These are phyloP conservation scores for Eunapius fragilis DNA, from an alignment of 37 sponge, comb jelly and placozoan species.

Conservation along the genomic window DNA sequence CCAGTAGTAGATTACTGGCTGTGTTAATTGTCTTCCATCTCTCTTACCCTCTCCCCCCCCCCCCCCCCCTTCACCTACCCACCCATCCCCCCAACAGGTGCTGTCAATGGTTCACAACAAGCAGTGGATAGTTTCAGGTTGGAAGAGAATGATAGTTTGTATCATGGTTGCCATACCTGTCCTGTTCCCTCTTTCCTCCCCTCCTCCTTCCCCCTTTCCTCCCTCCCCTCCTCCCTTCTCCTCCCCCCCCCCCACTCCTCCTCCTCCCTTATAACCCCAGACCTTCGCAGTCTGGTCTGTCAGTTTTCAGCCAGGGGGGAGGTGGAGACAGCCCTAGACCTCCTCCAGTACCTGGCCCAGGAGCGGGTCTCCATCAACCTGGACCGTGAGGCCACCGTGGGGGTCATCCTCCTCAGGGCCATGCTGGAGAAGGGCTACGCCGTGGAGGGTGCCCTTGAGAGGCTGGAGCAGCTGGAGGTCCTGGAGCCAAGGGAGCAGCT, in stretches of 20 bases:
- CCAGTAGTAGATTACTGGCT: too few species aligned
- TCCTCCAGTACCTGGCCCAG: neutral
- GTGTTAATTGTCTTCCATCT: too few species aligned
- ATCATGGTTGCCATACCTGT: neutral
- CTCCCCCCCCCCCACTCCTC: neutral
- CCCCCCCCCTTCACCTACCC: too few species aligned
- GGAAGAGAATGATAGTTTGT: neutral
- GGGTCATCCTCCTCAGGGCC: neutral
- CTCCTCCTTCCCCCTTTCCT: too few species aligned
- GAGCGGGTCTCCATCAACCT: neutral
- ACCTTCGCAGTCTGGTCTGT: neutral
- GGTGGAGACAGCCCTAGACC: neutral
- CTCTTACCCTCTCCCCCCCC: too few species aligned
- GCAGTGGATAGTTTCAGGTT: neutral
- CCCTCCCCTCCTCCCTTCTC: neutral
- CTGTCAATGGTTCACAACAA: neutral
- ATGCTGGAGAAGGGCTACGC: neutral
- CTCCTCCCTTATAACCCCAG: neutral
- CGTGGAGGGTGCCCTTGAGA: neutral
- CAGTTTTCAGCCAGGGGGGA: conserved; percentile 1
- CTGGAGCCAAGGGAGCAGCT: neutral
- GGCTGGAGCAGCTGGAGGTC: neutral
- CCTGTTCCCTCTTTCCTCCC: too few species aligned
- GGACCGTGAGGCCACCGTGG: neutral
- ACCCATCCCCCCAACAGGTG: neutral